phyloP scores from a whole-genome alignment of 2,888 invertebrate species.

The Acholoe squamosa region DNA sequence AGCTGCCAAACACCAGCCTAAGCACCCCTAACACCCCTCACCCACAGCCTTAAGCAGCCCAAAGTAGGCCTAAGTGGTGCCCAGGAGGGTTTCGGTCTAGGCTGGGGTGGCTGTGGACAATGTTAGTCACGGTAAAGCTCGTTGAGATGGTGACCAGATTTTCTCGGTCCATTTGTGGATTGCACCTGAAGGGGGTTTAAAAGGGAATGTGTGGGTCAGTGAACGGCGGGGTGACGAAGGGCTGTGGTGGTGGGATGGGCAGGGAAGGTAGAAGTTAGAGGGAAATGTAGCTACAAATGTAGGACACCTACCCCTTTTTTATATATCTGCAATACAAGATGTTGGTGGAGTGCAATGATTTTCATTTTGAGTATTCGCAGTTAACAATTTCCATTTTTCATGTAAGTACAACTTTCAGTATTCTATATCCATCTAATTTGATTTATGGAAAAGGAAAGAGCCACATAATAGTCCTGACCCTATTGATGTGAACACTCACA shows the following conservation, averaged over 20 bases:
- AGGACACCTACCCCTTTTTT: no score
- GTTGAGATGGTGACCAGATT: constrained; percentile 10
- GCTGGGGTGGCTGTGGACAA: background rate
- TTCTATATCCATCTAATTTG: no score
- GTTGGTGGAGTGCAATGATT: no score
- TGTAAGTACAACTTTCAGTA: no score
- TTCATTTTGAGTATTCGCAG: no score
- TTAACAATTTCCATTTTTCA: no score
- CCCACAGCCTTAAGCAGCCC: background rate
- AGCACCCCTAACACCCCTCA: background rate
- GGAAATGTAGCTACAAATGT: no score
- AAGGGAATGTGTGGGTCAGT: constrained; percentile 2
- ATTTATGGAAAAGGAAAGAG: no score
- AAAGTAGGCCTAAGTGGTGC: constrained; percentile 11
- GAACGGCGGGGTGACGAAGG: background rate
- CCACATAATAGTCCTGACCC: no score
- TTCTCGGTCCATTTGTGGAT: constrained; percentile 8
- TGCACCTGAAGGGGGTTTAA: constrained; percentile 22
- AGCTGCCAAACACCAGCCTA: background rate
- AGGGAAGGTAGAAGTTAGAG: background rate
- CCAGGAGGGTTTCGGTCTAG: background rate
- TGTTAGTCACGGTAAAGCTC: background rate
- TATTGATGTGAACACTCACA: no score
- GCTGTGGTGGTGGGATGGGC: background rate
- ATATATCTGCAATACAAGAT: no score